Percentiles rank a stretch among this genome's conserved stretches.
phyloP scores from a whole-genome alignment of 2,888 invertebrate species.

The Drosophila austrosaltans region DNA sequence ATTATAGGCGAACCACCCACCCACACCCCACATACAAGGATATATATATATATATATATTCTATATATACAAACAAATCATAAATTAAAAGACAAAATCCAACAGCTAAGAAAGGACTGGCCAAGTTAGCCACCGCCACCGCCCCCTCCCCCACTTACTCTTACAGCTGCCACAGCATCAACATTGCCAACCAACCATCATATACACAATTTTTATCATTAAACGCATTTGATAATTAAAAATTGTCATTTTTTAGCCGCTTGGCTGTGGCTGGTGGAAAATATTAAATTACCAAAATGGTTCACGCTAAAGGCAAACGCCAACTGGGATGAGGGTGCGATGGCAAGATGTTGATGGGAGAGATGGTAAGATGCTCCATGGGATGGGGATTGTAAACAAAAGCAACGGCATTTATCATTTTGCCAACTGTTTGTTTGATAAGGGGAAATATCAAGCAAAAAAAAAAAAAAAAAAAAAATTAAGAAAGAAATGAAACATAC shows the following conservation, averaged over 20 bases:
- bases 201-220: conserved; percentile 78
- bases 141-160: background rate
- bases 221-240: conserved; percentile 82
- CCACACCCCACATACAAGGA: conserved; percentile 33
- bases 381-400: conserved; percentile 36
- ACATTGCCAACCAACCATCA: conserved; percentile 5
- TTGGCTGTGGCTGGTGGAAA: conserved; percentile 38
- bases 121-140: conserved; percentile 43
- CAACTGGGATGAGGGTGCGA: background rate
- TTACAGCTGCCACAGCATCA: conserved; percentile 3
- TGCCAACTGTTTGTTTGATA: conserved; percentile 79
- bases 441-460: conserved; percentile 57
- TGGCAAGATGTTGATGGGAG: no score
- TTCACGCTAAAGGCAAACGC: background rate
- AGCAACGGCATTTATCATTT: conserved; percentile 79
- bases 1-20: conserved; percentile 72
- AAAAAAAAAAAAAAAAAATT: conserved; percentile 35
- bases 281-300: conserved; percentile 22
- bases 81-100: conserved; percentile 72
- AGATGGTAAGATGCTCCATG: no score
- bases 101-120: conserved; percentile 43
- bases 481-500: conserved; percentile 42
- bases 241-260: conserved; percentile 76
- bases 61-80: conserved; percentile 60
- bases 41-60: no score